Percentiles rank a stretch among this genome's conserved stretches.
Conservation (phyloP, 2,797 vertebrate genomes). For the Danio choprae region DNA sequence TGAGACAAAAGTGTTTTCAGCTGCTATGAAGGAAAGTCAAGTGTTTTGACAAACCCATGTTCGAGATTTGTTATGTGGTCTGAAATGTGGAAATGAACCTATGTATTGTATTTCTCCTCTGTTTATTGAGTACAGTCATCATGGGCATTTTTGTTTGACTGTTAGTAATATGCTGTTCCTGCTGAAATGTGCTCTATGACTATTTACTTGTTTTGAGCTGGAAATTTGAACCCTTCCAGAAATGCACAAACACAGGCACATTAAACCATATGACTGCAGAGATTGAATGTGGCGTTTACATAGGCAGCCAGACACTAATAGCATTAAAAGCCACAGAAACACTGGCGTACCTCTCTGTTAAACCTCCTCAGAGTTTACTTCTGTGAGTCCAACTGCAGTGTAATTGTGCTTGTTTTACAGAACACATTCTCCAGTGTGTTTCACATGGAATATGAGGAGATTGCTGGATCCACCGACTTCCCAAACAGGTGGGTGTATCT, state of each 20-base stretch:
- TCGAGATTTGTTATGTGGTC: conserved; percentile 63
- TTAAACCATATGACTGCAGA: conserved; percentile 22
- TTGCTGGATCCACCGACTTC: conserved; percentile 76
- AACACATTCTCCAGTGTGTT: conserved; percentile 96
- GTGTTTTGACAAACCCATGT: conserved; percentile 73
- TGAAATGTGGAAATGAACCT: conserved; percentile 73
- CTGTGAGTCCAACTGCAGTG: background rate
- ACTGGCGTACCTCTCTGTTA: conserved; percentile 9
- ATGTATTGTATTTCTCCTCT: conserved; percentile 64
- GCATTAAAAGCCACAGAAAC: conserved; percentile 44
- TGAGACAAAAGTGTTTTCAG: conserved; percentile 67
- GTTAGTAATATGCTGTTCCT: conserved; percentile 39
- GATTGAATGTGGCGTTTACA: conserved; percentile 42
- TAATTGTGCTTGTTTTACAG: conserved; percentile 73
- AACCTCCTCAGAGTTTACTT: conserved; percentile 22
- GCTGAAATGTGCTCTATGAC: conserved; percentile 48
- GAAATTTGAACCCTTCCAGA: conserved; percentile 52
- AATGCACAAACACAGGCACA: conserved; percentile 39
- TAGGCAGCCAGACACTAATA: conserved; percentile 56
- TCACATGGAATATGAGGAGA: conserved; percentile 92
- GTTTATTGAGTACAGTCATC: conserved; percentile 54
- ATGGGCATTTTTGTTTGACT: conserved; percentile 32
- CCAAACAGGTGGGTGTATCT: conserved; percentile 81
- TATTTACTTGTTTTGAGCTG: conserved; percentile 59
- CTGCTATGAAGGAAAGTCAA: conserved; percentile 60